Base-by-base conservation (phyloP, 1,140 invertebrate species). In the Bombus consobrinus region DNA sequence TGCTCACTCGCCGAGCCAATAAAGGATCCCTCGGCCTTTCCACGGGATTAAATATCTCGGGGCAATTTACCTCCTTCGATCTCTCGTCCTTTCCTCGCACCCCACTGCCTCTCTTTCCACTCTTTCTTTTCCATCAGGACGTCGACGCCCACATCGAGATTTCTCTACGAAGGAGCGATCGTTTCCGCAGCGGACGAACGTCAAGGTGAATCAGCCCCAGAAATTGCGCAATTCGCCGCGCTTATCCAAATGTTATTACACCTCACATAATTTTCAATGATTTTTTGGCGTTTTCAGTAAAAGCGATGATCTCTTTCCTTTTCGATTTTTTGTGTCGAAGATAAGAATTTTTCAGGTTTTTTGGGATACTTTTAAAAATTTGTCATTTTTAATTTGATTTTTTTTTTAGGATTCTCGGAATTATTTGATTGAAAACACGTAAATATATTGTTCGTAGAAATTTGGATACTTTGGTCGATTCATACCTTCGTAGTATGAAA, bases 21-120 rank as follows among this genome's bases (percentile, higher is more conserved):
- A 94, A 94, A 94, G 91, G 93, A 93, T 93, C 92, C 86, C 87
- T 89, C 85, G 90, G 91, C 90, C 93, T 92, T 94, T 92, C 85
- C 89, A 83, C 86, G 85, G 92, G 92, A 94, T 95, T 94, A 94
- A 94, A 95, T 94, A 94, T 94, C 94, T 92, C 90, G 76, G 87
- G 91, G 93, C 93, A 94, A 94, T 94, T 94, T 91, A 92, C 93
- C 90, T 88, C 88, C 79, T 88, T 89, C 88, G 76, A 91, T 73
- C 88, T 84, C 81, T 80, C 78, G 69, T 73, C 15, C n/a, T 34
- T 34, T 32, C 13, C 64, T 32, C n/a, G 12, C 84, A 75, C 39
- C 43, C 47, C 39, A n/a, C 72, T 68, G n/a, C 47, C 64, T 74
- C 71, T 79, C 39, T 73, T 84, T 43, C 83, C 71, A 73, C 77